These are phyloP conservation scores for Hemiprocne comata DNA, from an alignment of 2,113 vertebrate species.

Conservation along the genomic window DNA sequence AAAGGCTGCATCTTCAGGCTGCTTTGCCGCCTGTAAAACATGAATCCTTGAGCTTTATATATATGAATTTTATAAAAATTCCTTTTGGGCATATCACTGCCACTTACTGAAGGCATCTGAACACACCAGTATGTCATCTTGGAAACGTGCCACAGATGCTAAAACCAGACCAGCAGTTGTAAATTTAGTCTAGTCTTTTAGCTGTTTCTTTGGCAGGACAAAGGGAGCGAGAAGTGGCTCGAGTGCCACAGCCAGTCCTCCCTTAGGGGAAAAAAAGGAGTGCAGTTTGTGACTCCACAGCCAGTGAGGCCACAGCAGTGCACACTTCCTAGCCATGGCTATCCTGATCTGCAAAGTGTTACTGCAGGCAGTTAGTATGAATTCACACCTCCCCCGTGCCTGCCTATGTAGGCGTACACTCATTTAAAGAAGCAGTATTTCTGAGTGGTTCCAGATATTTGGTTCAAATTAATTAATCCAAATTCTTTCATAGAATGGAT, in stretches of 20 bases:
- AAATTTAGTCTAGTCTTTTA: background rate
- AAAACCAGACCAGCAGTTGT: background rate
- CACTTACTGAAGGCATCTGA: background rate
- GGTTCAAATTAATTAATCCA: background rate
- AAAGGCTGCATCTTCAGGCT: background rate
- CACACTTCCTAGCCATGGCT: rapidly evolving
- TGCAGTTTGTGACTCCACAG: rapidly evolving
- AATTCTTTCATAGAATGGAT: background rate
- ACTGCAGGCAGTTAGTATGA: background rate
- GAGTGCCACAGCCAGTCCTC: rapidly evolving
- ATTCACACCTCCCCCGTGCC: background rate
- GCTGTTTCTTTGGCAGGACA: background rate
- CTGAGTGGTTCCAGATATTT: background rate
- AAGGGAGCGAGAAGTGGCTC: background rate
- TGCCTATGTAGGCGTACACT: rapidly evolving
- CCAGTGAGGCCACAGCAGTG: rapidly evolving
- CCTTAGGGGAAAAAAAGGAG: background rate
- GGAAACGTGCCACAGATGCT: background rate
- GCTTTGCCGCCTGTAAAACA: background rate
- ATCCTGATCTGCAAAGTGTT: background rate
- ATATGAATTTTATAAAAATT: background rate
- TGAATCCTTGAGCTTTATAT: background rate
- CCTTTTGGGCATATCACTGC: background rate
- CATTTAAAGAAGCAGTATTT: background rate
- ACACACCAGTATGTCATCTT: background rate